A percentile compares a stretch with the other conserved stretches of the same genome.
These are phyloP conservation scores for Holacanthella duospinosa DNA, from an alignment of 2,888 invertebrate species.

Conservation along the genomic window DNA sequence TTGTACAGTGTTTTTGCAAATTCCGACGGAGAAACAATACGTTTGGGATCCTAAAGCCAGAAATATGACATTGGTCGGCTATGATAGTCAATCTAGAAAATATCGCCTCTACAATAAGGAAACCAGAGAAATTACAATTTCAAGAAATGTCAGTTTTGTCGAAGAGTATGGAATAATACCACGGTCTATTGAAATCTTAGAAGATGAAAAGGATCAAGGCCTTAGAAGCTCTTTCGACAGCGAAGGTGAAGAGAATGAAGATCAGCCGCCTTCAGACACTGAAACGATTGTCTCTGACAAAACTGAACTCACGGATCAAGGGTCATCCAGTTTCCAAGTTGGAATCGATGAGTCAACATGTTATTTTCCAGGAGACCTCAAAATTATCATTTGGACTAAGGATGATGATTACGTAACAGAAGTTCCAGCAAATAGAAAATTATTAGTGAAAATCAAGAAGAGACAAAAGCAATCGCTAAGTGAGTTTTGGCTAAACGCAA, in stretches of 20 bases:
- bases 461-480: too few relatives aligned
- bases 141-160: neutral
- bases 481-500: too few relatives aligned
- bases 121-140: neutral
- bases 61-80: neutral
- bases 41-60: neutral
- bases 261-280: neutral
- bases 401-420: too few relatives aligned
- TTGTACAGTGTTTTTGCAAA: too few relatives aligned
- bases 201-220: neutral
- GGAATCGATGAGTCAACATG: too few relatives aligned
- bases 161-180: neutral
- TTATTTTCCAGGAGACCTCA: too few relatives aligned
- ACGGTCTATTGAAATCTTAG: neutral
- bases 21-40: neutral
- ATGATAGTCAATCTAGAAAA: neutral
- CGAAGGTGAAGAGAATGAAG: neutral
- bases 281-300: too few relatives aligned
- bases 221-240: neutral
- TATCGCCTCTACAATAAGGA: neutral
- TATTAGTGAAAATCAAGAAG: too few relatives aligned
- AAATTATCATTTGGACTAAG: too few relatives aligned
- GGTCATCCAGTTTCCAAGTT: too few relatives aligned
- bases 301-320: neutral
- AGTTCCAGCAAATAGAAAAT: too few relatives aligned